A percentile compares a stretch with the other conserved stretches of the same genome.
These are phyloP conservation scores for Aporophyla lueneburgensis DNA, from an alignment of 2,888 invertebrate genomes.

Conservation along the genomic window DNA sequence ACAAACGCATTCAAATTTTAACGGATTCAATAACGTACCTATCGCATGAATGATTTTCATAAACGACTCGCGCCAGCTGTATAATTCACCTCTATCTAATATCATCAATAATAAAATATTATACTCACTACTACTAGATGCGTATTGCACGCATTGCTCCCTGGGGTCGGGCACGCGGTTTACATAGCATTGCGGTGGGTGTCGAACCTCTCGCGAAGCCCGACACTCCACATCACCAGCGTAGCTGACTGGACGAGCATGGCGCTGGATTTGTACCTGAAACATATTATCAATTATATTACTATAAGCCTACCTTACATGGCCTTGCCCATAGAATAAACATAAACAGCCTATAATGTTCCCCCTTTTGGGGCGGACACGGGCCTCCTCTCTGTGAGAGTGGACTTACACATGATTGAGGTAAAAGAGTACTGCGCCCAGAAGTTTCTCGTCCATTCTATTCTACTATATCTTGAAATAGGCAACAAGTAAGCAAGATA, in stretches of 20 bases:
- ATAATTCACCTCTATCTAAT: neutral
- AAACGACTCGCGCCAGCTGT: neutral
- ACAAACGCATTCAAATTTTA: no score
- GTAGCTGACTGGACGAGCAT: slow-evolving; percentile 85
- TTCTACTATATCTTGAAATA: no score
- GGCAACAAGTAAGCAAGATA: neutral
- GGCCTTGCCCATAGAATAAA: neutral
- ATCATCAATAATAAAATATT: no score
- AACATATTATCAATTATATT: neutral
- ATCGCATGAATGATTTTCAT: no score
- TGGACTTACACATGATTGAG: neutral
- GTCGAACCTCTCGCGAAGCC: slow-evolving; percentile 63
- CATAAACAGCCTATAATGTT: neutral
- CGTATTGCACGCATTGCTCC: slow-evolving; percentile 87
- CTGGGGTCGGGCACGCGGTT: slow-evolving; percentile 73
- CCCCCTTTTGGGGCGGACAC: no score
- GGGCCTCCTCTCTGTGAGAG: neutral
- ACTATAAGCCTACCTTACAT: neutral
- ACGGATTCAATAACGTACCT: neutral
- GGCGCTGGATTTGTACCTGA: slow-evolving; percentile 81
- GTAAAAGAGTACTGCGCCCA: neutral
- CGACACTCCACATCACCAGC: slow-evolving; percentile 79
- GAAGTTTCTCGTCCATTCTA: neutral
- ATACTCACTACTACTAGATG: slow-evolving; percentile 92
- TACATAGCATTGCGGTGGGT: slow-evolving; percentile 71